phyloP scores from a whole-genome alignment of 2,888 invertebrate genomes.

The Drosophila greeni region DNA sequence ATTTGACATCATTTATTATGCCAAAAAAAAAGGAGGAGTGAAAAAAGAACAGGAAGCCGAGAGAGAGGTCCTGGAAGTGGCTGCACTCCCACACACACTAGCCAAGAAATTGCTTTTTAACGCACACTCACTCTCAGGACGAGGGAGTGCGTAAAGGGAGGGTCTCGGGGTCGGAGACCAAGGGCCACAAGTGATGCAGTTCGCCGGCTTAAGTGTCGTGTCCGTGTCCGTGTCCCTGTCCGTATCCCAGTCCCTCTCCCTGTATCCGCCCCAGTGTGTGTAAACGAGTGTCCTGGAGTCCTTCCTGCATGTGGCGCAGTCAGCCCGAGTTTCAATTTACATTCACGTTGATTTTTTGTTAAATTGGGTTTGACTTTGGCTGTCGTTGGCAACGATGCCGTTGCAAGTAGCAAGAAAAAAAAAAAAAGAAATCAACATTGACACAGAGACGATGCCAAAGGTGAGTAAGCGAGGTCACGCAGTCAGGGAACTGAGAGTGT shows the following conservation, averaged over 20 bases:
- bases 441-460: constrained; percentile 57
- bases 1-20: constrained; percentile 72
- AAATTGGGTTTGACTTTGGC: constrained; percentile 68
- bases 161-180: background rate
- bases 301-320: constrained; percentile 19
- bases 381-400: constrained; percentile 45
- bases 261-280: background rate
- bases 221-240: constrained; percentile 19
- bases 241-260: too few relatives aligned
- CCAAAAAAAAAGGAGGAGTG: constrained; percentile 46
- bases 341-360: constrained; percentile 71
- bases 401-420: constrained; percentile 44
- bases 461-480: constrained; percentile 36
- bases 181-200: constrained; percentile 32
- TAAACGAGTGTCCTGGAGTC: background rate
- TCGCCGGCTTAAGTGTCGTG: constrained; percentile 36
- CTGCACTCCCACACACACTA: constrained; percentile 14
- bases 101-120: constrained; percentile 65
- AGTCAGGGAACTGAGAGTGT: background rate
- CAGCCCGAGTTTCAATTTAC: constrained; percentile 64
- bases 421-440: constrained; percentile 58
- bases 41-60: constrained; percentile 13
- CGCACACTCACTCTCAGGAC: constrained; percentile 26
- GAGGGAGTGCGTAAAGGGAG: constrained; percentile 7
- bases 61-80: constrained; percentile 37